Percentiles rank a stretch among this genome's conserved stretches.
These are phyloP conservation scores for Neosilurus mollespiculum DNA, from an alignment of 2,797 vertebrate species.

Conservation along the genomic window DNA sequence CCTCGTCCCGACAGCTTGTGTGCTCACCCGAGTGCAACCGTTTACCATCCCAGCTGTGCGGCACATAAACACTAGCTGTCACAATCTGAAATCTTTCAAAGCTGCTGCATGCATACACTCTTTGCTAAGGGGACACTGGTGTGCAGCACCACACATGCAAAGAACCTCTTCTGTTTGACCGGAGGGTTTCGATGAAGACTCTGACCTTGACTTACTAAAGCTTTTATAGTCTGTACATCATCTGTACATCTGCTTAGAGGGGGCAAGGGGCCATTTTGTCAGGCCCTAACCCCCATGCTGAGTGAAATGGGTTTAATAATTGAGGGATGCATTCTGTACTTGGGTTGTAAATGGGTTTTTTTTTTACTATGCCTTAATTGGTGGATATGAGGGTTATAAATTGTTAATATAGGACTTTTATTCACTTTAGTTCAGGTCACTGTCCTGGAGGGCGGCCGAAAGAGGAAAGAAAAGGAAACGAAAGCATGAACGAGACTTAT, in stretches of 20 bases:
- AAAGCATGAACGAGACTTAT: conserved; percentile 22
- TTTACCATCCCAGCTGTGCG: conserved; percentile 45
- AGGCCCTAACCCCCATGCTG: conserved; percentile 40
- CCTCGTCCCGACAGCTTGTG: conserved; percentile 44
- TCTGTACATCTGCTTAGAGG: conserved; percentile 51
- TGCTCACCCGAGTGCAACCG: conserved; percentile 40
- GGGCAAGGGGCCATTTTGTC: conserved; percentile 67
- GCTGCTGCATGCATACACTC: conserved; percentile 10
- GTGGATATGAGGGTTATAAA: conserved; percentile 67
- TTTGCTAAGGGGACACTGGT: conserved; percentile 11
- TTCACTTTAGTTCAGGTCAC: conserved; percentile 70
- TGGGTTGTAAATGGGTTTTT: conserved; percentile 71
- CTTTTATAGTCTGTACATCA: conserved; percentile 59
- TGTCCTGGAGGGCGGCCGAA: conserved; percentile 59
- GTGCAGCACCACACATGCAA: conserved; percentile 22
- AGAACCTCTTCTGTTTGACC: conserved; percentile 12
- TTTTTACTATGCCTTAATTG: conserved; percentile 77
- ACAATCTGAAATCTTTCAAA: conserved; percentile 30
- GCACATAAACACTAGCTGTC: conserved; percentile 46
- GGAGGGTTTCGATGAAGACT: conserved; percentile 22
- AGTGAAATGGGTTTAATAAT: conserved; percentile 72
- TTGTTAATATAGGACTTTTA: conserved; percentile 78
- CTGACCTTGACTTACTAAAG: conserved; percentile 49
- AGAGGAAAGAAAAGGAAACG: conserved; percentile 4
- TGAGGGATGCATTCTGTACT: conserved; percentile 74